These are phyloP conservation scores for Drosophila prolongata DNA, from an alignment of 2,888 invertebrate species.

Conservation along the genomic window DNA sequence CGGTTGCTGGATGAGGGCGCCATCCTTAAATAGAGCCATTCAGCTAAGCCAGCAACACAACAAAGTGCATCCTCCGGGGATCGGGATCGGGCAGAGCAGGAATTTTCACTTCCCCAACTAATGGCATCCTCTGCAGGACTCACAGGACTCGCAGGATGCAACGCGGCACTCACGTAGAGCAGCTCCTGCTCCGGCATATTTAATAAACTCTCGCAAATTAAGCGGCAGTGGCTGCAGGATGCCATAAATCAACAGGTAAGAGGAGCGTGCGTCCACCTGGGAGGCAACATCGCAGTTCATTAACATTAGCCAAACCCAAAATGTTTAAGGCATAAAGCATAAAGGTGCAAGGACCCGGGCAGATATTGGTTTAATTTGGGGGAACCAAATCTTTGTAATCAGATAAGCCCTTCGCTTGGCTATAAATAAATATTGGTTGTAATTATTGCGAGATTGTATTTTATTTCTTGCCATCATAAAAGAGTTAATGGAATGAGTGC, in stretches of 20 bases:
- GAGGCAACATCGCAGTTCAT: conserved; percentile 60
- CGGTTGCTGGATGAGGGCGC: conserved; percentile 10
- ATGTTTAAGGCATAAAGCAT: conserved; percentile 28
- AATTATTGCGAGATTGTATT: not conserved
- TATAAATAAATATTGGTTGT: conserved; percentile 1
- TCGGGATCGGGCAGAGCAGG: conserved; percentile 54
- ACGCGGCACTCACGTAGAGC: conserved; percentile 63
- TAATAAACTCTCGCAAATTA: conserved; percentile 73
- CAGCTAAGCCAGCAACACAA: conserved; percentile 48
- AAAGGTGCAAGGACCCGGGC: conserved; percentile 17
- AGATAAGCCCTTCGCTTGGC: not conserved
- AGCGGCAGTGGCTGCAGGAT: conserved; percentile 43
- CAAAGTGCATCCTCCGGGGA: conserved; percentile 35
- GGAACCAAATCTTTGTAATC: not conserved
- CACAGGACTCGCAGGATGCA: conserved; percentile 52
- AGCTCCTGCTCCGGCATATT: conserved; percentile 55
- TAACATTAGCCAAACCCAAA: conserved; percentile 64
- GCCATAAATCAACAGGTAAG: conserved; percentile 74
- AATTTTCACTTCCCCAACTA: conserved; percentile 62
- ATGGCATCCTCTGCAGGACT: conserved; percentile 28
- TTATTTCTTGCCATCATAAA: not conserved
- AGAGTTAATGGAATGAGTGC: too few species aligned
- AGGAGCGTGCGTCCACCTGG: conserved; percentile 39
- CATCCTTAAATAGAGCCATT: conserved; percentile 66
- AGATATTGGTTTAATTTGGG: conserved; percentile 4